Evolutionary conservation across 2,113 vertebrate species (phyloP).

Genomic region (Taxidea taxus): DNA sequence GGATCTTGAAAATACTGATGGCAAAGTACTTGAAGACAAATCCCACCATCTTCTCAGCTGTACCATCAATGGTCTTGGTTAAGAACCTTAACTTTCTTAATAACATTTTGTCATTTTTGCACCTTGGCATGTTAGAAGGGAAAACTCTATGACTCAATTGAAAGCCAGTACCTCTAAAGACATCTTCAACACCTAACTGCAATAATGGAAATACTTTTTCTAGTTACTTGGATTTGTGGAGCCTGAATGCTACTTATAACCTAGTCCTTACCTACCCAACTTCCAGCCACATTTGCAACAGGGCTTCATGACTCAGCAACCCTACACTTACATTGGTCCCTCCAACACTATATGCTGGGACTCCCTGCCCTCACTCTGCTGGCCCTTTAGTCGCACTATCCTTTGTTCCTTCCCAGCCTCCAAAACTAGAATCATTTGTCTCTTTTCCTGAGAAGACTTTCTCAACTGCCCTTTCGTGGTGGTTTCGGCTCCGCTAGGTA

Average conservation of each 20-base stretch:
- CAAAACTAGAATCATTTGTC: neutral
- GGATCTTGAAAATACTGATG: neutral
- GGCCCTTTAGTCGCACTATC: neutral
- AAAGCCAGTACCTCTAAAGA: neutral
- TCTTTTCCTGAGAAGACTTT: neutral
- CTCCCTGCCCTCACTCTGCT: neutral
- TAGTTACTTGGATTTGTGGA: neutral
- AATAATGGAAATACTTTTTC: neutral
- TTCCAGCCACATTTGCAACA: neutral
- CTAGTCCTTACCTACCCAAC: no score
- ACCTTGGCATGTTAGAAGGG: neutral
- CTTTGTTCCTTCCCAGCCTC: neutral
- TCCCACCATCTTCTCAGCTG: neutral
- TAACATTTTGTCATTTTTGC: neutral
- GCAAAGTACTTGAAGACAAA: neutral
- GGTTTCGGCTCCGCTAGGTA: neutral
- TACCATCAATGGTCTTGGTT: neutral
- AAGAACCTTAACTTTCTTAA: neutral
- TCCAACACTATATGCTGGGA: neutral
- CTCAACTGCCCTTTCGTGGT: neutral
- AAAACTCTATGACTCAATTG: neutral
- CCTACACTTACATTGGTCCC: fast-evolving
- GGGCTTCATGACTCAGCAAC: neutral
- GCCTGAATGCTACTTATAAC: neutral
- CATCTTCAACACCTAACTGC: neutral